Evolutionary conservation across 2,888 invertebrate genomes (phyloP), one percentile per base, ranked within the genome.

Genomic region (Drosophila ustulata): DNA sequence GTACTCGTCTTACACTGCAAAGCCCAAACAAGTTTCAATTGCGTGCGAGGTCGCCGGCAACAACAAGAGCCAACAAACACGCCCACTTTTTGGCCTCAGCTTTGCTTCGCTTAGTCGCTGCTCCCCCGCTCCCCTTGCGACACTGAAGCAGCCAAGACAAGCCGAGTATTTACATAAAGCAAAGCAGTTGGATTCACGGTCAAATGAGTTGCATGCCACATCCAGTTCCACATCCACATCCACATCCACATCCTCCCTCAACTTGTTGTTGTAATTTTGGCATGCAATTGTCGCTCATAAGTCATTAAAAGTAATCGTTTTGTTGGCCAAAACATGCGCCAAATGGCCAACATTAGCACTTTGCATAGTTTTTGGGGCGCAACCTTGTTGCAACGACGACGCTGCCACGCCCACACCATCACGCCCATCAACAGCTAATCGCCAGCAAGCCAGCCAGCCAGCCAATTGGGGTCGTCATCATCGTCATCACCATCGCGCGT

Each of bases 251-350:
- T 26, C 67, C 55, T 34, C 30, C 45, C 41, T 23, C 43, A 61
- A 32, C 51, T 56, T 57, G 51, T 66, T 45, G 34, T 34, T 37
- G 37, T 37, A 37, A n/a, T 81, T 41, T 41, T 41, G 69, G 78
- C 83, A 75, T 83, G 83, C 83, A 81, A 81, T 76, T 82, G 83
- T 78, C 84, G 84, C 84, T 68, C 77, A 71, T 78, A 86, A 83
- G 87, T 71, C 87, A 80, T 84, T 87, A 87, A 87, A 84, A 72
- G 84, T 84, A 84, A 84, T 84, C 87, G 84, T 84, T 84, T 84
- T 84, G 84, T 87, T 83, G 84, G 78, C 80, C 66, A 70, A 86
- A 70, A 83, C 87, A 83, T 86, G 83, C 75, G 71, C 75, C 86
- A 86, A 86, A 83, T 81, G 71, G 87, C 43, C 75, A 83, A 64